These are phyloP conservation scores for Strix occidentalis DNA, from an alignment of 2,797 vertebrate species.

Conservation along the genomic window DNA sequence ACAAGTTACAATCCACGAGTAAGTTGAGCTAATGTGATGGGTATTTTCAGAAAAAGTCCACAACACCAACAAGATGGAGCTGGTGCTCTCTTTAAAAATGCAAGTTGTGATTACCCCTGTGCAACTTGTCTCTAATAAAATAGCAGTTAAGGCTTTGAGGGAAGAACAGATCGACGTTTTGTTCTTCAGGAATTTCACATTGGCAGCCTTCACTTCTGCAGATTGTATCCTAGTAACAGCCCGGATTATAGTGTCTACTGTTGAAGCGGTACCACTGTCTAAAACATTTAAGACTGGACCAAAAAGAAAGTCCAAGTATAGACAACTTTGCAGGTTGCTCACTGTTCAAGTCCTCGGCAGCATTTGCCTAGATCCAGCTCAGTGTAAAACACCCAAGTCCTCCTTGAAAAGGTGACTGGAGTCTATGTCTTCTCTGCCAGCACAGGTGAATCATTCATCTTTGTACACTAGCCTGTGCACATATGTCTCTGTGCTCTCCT, in stretches of 20 bases:
- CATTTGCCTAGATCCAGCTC: background rate
- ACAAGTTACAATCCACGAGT: background rate
- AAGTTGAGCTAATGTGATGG: background rate
- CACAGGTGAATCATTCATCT: background rate
- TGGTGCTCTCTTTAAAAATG: background rate
- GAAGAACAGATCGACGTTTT: background rate
- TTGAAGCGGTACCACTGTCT: background rate
- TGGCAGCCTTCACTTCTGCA: background rate
- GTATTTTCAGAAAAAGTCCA: background rate
- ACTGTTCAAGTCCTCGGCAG: background rate
- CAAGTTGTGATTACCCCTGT: background rate
- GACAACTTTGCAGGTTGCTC: background rate
- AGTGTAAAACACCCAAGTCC: background rate
- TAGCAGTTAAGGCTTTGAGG: background rate
- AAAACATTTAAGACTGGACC: background rate
- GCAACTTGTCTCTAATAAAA: background rate
- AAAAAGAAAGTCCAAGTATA: background rate
- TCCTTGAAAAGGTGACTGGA: background rate
- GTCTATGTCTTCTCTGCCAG: background rate
- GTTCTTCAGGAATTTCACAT: background rate
- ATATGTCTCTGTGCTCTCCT: rapidly evolving
- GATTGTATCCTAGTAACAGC: background rate
- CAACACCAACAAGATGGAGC: rapidly evolving
- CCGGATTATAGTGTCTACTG: background rate
- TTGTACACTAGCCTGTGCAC: background rate